These are phyloP conservation scores for Antitype chi DNA, from an alignment of 2,888 invertebrate genomes.

Conservation along the genomic window DNA sequence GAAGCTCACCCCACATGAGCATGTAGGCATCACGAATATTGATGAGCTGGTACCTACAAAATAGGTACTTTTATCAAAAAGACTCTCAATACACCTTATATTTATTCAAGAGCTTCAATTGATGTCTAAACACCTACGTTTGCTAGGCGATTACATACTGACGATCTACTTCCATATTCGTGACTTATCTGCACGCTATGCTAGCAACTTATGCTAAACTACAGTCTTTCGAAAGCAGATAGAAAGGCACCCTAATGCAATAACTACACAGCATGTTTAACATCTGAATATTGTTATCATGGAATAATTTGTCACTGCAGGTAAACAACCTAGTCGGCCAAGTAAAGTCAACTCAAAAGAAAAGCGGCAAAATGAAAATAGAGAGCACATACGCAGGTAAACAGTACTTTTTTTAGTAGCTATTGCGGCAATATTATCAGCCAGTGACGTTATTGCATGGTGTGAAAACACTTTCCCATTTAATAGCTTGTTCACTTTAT, in stretches of 20 bases:
- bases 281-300: not conserved
- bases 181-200: too few relatives aligned
- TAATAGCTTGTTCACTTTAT: constrained; percentile 6
- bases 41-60: too few relatives aligned
- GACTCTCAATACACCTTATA: too few relatives aligned
- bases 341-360: constrained; percentile 77
- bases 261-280: not conserved
- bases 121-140: too few relatives aligned
- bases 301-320: constrained; percentile 65
- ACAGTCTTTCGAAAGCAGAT: not conserved
- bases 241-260: not conserved
- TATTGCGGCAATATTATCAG: constrained; percentile 27
- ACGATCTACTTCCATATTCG: too few relatives aligned
- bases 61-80: too few relatives aligned
- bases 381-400: constrained; percentile 76
- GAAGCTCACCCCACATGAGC: too few relatives aligned
- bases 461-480: constrained; percentile 38
- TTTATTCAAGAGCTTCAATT: too few relatives aligned
- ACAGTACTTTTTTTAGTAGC: constrained; percentile 48
- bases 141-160: too few relatives aligned
- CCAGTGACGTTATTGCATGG: not conserved
- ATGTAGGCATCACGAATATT: too few relatives aligned
- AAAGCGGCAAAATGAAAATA: constrained; percentile 76
- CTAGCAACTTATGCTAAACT: not conserved
- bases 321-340: constrained; percentile 83